phyloP scores from a whole-genome alignment of 2,113 vertebrate species.

The Nesogale talazaci region DNA sequence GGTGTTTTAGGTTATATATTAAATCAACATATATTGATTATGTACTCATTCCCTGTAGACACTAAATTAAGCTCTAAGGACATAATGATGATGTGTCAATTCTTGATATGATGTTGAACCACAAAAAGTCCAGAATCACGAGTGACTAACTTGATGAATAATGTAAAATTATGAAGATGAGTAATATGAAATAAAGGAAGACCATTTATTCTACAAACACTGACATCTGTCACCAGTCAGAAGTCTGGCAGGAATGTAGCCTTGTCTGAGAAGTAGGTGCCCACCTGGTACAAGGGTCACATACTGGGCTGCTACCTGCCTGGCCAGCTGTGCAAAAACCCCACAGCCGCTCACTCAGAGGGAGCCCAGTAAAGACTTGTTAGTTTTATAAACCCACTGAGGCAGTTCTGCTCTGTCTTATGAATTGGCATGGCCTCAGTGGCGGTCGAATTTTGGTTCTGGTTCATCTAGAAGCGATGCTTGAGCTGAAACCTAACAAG shows the following conservation, averaged over 20 bases:
- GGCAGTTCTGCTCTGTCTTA: too few species aligned
- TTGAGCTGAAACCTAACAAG: neutral
- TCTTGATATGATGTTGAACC: neutral
- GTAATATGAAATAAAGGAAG: conserved; percentile 20
- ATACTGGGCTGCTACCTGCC: too few species aligned
- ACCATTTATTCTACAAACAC: neutral
- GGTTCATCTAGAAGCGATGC: neutral
- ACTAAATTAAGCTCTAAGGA: neutral
- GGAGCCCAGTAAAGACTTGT: too few species aligned
- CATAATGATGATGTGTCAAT: neutral
- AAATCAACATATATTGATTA: conserved; percentile 3
- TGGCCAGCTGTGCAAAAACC: too few species aligned
- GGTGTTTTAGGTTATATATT: neutral
- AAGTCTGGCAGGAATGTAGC: neutral
- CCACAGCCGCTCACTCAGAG: too few species aligned
- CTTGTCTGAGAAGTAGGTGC: neutral
- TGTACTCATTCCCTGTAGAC: neutral
- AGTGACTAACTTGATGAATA: neutral
- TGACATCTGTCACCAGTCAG: neutral
- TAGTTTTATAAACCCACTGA: too few species aligned
- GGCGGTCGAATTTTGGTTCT: too few species aligned
- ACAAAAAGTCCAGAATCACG: conserved; percentile 23
- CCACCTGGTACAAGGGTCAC: too few species aligned
- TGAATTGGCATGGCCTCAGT: too few species aligned
- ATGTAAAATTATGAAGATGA: neutral